A percentile compares a stretch with the other conserved stretches of the same genome.
Conservation (phyloP, 1,140 invertebrate species). For the Pentalonia nigronervosa region DNA sequence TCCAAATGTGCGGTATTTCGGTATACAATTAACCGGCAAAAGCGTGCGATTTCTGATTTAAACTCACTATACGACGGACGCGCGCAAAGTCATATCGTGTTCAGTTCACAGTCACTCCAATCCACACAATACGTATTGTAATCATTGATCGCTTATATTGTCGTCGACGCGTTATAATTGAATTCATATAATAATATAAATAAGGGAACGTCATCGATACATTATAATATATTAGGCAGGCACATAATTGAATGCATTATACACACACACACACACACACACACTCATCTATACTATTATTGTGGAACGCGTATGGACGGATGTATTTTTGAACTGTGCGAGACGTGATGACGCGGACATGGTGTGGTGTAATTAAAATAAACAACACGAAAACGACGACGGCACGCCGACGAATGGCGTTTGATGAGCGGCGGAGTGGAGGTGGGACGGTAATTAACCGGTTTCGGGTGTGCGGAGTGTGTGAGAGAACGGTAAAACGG, state of each 20-base stretch:
- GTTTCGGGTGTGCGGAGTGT: background rate
- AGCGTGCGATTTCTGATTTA: too few relatives aligned
- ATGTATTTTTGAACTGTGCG: background rate
- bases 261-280: background rate
- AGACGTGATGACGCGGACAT: constrained; percentile 8
- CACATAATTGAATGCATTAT: background rate
- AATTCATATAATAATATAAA: too few relatives aligned
- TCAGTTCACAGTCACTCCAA: too few relatives aligned
- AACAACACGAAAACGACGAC: constrained; percentile 17
- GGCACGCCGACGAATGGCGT: background rate
- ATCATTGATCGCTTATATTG: background rate
- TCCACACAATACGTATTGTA: background rate
- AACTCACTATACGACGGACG: too few relatives aligned
- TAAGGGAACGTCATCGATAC: background rate
- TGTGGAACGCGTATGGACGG: background rate
- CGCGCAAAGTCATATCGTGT: too few relatives aligned
- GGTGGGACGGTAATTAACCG: background rate
- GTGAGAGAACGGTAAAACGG: background rate
- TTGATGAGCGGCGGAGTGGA: background rate
- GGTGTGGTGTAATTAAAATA: constrained; percentile 43
- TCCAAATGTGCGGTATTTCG: too few relatives aligned
- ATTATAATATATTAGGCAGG: background rate
- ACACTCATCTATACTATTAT: too few relatives aligned
- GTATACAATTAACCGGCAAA: too few relatives aligned
- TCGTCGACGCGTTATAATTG: too few relatives aligned